Percentiles rank a stretch among this genome's conserved stretches.
Evolutionary conservation across 2,888 invertebrate species (phyloP).

Genomic region (Caenorhabditis drosophilae): DNA sequence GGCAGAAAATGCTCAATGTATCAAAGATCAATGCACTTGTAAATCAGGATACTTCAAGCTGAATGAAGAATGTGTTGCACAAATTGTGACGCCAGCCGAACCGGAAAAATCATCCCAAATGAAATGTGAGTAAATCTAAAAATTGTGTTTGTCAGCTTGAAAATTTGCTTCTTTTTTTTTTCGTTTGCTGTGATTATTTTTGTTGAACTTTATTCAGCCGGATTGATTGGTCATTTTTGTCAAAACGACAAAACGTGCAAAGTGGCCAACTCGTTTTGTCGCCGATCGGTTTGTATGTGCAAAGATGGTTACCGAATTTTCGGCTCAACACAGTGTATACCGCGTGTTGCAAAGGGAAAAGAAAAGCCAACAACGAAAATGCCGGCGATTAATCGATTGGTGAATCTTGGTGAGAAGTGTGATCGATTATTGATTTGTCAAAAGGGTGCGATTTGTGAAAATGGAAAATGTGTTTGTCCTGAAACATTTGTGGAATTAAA

Average conservation of each 20-base stretch:
- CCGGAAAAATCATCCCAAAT: conserved; percentile 33
- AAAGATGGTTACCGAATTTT: conserved; percentile 47
- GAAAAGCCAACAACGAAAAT: conserved; percentile 11
- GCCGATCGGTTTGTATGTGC: conserved; percentile 47
- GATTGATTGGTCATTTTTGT: conserved; percentile 49
- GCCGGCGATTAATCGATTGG: conserved; percentile 15
- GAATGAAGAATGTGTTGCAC: conserved; percentile 20
- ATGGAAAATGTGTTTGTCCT: conserved; percentile 53
- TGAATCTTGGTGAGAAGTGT: conserved; percentile 37
- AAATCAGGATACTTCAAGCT: conserved; percentile 17
- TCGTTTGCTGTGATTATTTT: conserved; percentile 14
- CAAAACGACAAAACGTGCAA: conserved; percentile 37
- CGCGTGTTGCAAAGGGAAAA: conserved; percentile 22
- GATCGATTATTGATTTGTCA: conserved; percentile 32
- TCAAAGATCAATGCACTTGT: conserved; percentile 41
- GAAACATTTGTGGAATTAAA: conserved; percentile 35
- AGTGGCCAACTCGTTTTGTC: conserved; percentile 46
- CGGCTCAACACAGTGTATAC: conserved; percentile 56
- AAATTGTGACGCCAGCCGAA: conserved; percentile 20
- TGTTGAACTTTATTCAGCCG: conserved; percentile 39
- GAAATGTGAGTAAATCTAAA: conserved; percentile 37
- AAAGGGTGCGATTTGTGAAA: conserved; percentile 47
- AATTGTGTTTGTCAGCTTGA: too few species aligned
- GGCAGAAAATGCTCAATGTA: conserved; percentile 22
- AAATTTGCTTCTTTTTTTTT: conserved; percentile 1